phyloP scores from a whole-genome alignment of 2,797 vertebrate genomes.

The Cephalopachus bancanus region DNA sequence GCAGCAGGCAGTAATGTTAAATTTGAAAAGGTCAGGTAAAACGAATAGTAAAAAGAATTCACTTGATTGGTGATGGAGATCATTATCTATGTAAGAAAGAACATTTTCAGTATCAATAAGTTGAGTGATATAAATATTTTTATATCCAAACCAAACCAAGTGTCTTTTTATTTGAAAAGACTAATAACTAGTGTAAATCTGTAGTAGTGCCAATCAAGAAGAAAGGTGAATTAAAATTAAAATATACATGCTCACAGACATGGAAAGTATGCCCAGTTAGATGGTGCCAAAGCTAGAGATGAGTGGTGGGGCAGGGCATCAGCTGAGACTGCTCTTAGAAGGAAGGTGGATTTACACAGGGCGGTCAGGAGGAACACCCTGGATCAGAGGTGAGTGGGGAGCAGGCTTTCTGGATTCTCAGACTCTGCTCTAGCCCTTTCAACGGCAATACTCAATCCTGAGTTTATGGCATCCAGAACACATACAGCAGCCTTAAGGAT shows the following conservation, averaged over 20 bases:
- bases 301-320: not conserved
- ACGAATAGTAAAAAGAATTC: not conserved
- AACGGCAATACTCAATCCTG: not conserved
- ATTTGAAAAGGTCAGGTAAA: not conserved
- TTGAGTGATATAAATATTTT: not conserved
- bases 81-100: not conserved
- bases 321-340: not conserved
- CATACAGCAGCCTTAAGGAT: not conserved
- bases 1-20: not conserved
- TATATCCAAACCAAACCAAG: not conserved
- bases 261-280: not conserved
- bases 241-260: not conserved
- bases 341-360: not conserved
- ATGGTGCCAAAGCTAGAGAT: not conserved
- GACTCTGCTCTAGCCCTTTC: not conserved
- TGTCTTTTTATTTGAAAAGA: not conserved
- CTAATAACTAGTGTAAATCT: not conserved
- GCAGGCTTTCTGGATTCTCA: not conserved
- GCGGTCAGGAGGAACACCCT: not conserved
- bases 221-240: not conserved
- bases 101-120: not conserved
- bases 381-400: not conserved
- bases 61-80: not conserved
- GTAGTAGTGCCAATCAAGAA: not conserved
- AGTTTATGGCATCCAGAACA: not conserved